Evolutionary conservation across 2,888 invertebrate genomes (phyloP).

Genomic region (Halocaridina rubra): DNA sequence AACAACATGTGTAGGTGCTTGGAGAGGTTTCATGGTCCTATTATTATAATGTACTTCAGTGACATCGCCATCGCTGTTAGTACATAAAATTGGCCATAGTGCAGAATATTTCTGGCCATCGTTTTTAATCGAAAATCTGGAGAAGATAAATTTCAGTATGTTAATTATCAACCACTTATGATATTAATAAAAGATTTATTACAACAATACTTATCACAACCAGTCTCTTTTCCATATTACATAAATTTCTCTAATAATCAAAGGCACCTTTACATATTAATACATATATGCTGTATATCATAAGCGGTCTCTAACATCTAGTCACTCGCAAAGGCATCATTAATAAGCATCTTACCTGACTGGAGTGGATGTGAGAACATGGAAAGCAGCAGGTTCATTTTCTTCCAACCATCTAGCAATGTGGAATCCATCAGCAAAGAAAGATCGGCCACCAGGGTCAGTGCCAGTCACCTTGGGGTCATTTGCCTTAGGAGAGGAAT

Average conservation of each 20-base stretch:
- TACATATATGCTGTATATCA: too few relatives aligned
- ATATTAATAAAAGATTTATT: too few relatives aligned
- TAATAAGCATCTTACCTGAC: conserved; percentile 65
- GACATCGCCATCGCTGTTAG: conserved; percentile 66
- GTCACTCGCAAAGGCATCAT: too few relatives aligned
- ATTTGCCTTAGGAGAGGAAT: too few relatives aligned
- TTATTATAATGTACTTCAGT: conserved; percentile 68
- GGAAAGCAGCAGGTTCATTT: conserved; percentile 67
- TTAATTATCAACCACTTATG: too few relatives aligned
- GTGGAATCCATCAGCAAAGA: conserved; percentile 68
- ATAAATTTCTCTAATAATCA: too few relatives aligned
- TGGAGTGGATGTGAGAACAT: conserved; percentile 67
- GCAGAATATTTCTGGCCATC: conserved; percentile 66
- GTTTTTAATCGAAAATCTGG: conserved; percentile 65
- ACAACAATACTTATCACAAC: too few relatives aligned
- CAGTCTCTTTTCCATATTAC: too few relatives aligned
- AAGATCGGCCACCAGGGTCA: conserved; percentile 67
- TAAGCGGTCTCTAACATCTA: too few relatives aligned
- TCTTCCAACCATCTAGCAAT: conserved; percentile 67
- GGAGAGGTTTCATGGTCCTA: conserved; percentile 68
- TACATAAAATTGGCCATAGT: conserved; percentile 66
- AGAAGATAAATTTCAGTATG: too few relatives aligned
- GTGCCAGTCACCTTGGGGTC: conserved; percentile 63
- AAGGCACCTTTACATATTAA: too few relatives aligned
- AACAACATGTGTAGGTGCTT: conserved; percentile 67